Percentiles rank a stretch among this genome's conserved stretches.
Conservation (phyloP, 2,113 vertebrate species). For the Apistogramma diplotaenia region DNA sequence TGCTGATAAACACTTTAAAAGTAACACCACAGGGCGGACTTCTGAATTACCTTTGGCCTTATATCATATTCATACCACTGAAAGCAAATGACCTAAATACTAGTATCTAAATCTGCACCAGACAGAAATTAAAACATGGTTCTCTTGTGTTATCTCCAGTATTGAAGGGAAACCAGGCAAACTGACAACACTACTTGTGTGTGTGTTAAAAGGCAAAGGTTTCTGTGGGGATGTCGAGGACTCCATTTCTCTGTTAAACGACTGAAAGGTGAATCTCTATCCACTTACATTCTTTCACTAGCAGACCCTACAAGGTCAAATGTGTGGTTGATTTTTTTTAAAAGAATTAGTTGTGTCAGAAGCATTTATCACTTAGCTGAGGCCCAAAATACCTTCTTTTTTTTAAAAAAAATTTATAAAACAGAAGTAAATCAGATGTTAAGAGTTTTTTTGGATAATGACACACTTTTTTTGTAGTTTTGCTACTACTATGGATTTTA, state of each 20-base stretch:
- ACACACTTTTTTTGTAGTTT: neutral
- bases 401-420: neutral
- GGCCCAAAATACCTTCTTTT: neutral
- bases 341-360: slow-evolving; percentile 29
- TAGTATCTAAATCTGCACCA: slow-evolving; percentile 4
- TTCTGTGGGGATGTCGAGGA: slow-evolving; percentile 24
- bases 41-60: slow-evolving; percentile 14
- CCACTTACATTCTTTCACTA: slow-evolving; percentile 5
- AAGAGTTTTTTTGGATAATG: neutral
- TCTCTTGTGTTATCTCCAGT: neutral
- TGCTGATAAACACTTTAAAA: slow-evolving; percentile 54
- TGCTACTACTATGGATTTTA: neutral
- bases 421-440: neutral
- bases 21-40: slow-evolving; percentile 26
- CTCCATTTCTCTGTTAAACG: slow-evolving; percentile 49
- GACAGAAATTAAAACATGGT: neutral
- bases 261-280: slow-evolving; percentile 19
- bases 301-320: slow-evolving; percentile 41
- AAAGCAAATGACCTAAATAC: slow-evolving; percentile 7
- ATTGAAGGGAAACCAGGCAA: neutral
- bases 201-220: slow-evolving; percentile 29
- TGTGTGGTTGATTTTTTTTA: slow-evolving; percentile 37
- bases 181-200: neutral
- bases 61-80: neutral
- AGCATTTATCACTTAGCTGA: neutral